A percentile compares a stretch with the other conserved stretches of the same genome.
Evolutionary conservation across 2,797 vertebrate genomes (phyloP).

Genomic region (Arctocebus calabarensis): DNA sequence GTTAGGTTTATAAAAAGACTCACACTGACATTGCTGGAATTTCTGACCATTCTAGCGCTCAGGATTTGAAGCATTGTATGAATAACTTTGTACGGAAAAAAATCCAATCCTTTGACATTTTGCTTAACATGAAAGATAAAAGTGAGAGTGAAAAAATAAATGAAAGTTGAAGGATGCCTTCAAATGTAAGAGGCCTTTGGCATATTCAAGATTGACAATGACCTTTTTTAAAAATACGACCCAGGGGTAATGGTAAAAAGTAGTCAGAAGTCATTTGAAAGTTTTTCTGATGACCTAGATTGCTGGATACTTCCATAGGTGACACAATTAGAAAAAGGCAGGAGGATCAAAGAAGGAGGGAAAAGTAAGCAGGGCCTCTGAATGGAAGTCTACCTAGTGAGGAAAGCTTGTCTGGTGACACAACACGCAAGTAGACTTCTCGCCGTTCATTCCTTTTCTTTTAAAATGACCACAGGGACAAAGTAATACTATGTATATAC

Average conservation of each 20-base stretch:
- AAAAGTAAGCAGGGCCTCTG: not conserved
- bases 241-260: not conserved
- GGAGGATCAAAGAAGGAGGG: not conserved
- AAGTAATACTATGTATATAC: not conserved
- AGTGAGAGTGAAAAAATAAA: not conserved
- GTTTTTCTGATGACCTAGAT: not conserved
- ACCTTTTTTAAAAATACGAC: not conserved
- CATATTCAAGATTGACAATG: not conserved
- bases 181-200: not conserved
- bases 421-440: not conserved
- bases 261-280: not conserved
- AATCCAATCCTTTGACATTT: not conserved
- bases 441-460: not conserved
- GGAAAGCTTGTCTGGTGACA: not conserved
- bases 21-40: not conserved
- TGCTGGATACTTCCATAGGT: not conserved
- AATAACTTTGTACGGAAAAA: not conserved
- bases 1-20: not conserved
- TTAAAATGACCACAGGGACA: not conserved
- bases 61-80: not conserved
- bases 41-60: not conserved
- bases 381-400: not conserved
- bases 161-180: not conserved
- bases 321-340: not conserved
- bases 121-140: slow-evolving; percentile 14